phyloP scores from a whole-genome alignment of 2,888 invertebrate genomes.

The Himalopsyche kuldschensis region DNA sequence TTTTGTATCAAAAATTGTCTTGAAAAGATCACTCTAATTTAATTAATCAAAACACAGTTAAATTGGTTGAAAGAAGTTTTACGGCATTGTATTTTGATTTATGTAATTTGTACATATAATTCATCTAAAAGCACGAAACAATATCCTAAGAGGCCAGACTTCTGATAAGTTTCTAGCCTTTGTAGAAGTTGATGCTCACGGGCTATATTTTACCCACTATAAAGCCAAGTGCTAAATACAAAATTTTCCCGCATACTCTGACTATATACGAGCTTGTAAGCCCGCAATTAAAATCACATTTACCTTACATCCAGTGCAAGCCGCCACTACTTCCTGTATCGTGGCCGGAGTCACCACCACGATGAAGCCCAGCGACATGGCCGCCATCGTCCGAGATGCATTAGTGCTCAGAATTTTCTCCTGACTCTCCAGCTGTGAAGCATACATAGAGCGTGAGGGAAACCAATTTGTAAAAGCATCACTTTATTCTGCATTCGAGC shows the following conservation, averaged over 20 bases:
- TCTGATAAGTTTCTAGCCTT: no score
- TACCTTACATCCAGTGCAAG: constrained; percentile 84
- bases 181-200: no score
- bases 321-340: constrained; percentile 87
- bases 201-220: background rate
- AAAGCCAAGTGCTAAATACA: background rate
- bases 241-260: background rate
- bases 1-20: no score
- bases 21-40: no score
- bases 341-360: constrained; percentile 91
- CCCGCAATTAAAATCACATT: background rate
- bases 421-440: constrained; percentile 57
- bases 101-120: no score
- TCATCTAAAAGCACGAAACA: background rate
- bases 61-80: no score
- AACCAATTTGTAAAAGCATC: background rate
- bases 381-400: constrained; percentile 87
- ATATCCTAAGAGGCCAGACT: no score
- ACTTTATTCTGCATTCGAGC: background rate
- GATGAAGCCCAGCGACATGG: constrained; percentile 88
- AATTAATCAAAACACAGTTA: no score
- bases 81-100: no score
- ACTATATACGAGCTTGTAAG: background rate
- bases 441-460: background rate
- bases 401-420: constrained; percentile 75